Conservation (phyloP, 2,113 vertebrate species). For the Tapirus terrestris region DNA sequence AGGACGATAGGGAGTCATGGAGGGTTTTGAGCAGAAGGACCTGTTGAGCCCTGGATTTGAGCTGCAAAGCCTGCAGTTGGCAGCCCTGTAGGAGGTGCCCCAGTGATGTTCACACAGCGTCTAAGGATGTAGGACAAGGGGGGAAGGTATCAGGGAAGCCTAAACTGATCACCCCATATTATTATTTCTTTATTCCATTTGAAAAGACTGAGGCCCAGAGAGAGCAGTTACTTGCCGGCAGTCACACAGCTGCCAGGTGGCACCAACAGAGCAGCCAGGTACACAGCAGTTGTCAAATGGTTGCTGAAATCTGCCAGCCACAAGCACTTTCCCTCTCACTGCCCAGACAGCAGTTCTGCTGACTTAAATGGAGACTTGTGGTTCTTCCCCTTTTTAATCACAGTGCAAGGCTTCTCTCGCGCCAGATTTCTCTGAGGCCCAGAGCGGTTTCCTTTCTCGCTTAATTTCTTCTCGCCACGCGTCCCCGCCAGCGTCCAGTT, state of each 20-base stretch:
- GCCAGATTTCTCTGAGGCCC: conserved; percentile 74
- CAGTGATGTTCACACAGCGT: neutral
- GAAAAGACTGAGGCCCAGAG: neutral
- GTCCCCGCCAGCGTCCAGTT: neutral
- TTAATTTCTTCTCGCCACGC: neutral
- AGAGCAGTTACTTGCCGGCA: neutral
- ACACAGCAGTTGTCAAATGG: conserved; percentile 47
- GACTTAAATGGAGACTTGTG: conserved; percentile 79
- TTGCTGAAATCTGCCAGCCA: conserved; percentile 69
- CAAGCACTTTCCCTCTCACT: conserved; percentile 82
- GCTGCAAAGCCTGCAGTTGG: neutral
- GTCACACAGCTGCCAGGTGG: neutral
- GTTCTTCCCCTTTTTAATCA: conserved; percentile 80
- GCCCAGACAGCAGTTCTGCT: conserved; percentile 65
- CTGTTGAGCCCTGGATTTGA: neutral
- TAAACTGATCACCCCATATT: too few relatives aligned
- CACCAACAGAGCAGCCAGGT: neutral
- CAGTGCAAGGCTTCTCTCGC: conserved; percentile 22
- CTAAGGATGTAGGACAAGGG: neutral
- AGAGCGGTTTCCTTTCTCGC: conserved; percentile 56
- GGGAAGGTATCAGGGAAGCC: neutral
- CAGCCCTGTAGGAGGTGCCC: neutral
- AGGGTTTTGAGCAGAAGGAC: neutral
- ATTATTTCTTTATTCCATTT: neutral
- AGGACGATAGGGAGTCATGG: neutral